phyloP scores from a whole-genome alignment of 2,113 vertebrate species.

The Platysteira castanea region DNA sequence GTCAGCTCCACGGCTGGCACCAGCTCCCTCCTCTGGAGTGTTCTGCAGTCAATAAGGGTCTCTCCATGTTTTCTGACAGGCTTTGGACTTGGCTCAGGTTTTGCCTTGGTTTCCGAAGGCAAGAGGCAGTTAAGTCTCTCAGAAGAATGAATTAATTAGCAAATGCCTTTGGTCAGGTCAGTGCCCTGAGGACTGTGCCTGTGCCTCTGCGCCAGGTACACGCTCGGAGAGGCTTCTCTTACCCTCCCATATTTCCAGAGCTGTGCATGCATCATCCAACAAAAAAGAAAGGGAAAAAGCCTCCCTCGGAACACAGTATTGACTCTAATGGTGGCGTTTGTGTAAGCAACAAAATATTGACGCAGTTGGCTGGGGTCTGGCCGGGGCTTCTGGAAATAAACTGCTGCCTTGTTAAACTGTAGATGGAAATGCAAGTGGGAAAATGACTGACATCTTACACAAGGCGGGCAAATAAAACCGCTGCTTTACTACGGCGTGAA shows the following conservation, averaged over 20 bases:
- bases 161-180: slow-evolving; percentile 55
- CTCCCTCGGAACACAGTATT: slow-evolving; percentile 2
- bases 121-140: slow-evolving; percentile 55
- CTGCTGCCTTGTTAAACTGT: slow-evolving; percentile 68
- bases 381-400: slow-evolving; percentile 68
- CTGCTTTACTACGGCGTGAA: slow-evolving; percentile 40
- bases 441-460: slow-evolving; percentile 68
- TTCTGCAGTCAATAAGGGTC: neutral
- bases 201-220: neutral
- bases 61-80: neutral
- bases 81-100: slow-evolving; percentile 21
- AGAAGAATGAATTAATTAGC: slow-evolving; percentile 63
- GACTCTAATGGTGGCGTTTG: slow-evolving; percentile 50
- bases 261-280: neutral
- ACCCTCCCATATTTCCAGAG: neutral
- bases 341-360: slow-evolving; percentile 71
- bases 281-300: slow-evolving; percentile 34
- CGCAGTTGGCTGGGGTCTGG: slow-evolving; percentile 63
- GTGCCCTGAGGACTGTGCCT: neutral
- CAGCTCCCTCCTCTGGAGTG: neutral
- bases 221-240: neutral
- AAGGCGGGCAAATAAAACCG: slow-evolving; percentile 67
- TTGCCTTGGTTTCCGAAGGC: slow-evolving; percentile 31
- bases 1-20: rapidly evolving
- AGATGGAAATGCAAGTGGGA: slow-evolving; percentile 55